phyloP scores from a whole-genome alignment of 2,797 vertebrate genomes.

The Muraenolepis orangiensis region DNA sequence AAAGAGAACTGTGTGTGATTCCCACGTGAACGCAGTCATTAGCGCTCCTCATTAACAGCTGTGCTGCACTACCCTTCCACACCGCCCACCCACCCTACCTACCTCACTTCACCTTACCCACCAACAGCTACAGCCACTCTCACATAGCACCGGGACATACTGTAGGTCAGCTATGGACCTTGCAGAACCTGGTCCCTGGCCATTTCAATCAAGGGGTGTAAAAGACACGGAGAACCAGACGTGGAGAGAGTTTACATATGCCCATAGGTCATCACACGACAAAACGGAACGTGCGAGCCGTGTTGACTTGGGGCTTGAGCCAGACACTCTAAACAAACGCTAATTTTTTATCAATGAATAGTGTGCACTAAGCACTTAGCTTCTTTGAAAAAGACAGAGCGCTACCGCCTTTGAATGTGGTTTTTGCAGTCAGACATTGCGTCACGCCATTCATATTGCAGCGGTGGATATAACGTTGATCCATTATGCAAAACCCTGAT shows the following conservation, averaged over 20 bases:
- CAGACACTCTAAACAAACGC: neutral
- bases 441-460: neutral
- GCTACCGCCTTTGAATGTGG: neutral
- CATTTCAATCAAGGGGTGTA: neutral
- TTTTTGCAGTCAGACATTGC: neutral
- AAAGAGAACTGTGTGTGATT: conserved; percentile 65
- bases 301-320: neutral
- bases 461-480: neutral
- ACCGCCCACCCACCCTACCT: conserved; percentile 22
- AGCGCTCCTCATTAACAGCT: conserved; percentile 65
- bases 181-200: neutral
- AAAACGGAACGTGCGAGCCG: neutral
- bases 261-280: too few relatives aligned
- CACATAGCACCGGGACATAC: neutral
- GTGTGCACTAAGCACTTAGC: neutral
- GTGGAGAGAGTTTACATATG: neutral
- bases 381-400: neutral
- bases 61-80: conserved; percentile 49
- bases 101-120: neutral
- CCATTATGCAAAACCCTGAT: neutral
- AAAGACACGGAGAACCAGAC: neutral
- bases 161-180: neutral
- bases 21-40: conserved; percentile 53
- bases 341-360: neutral
- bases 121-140: neutral